Base-by-base conservation (phyloP, 1,140 invertebrate species). In the Micrasema longulum region DNA sequence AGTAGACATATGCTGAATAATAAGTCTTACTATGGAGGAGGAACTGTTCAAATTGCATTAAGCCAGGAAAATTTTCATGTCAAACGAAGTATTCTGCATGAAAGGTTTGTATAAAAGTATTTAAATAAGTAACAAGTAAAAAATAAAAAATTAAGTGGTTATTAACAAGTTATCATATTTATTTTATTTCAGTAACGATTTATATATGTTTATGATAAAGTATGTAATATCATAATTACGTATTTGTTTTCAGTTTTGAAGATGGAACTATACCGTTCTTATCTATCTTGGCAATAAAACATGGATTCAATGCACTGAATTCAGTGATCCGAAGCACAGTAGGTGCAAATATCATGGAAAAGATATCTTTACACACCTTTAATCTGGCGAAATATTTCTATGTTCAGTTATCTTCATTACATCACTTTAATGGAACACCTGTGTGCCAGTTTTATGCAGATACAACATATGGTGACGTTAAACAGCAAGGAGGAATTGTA, bases 201-300 rank as follows among this genome's bases (percentile, higher is more conserved):
- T n/a, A n/a, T n/a, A n/a, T n/a, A n/a, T n/a, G n/a, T n/a, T n/a
- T n/a, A n/a, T n/a, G n/a, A n/a, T n/a, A n/a, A n/a, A n/a, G n/a
- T n/a, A n/a, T n/a, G n/a, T n/a, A n/a, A n/a, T n/a, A n/a, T n/a
- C n/a, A n/a, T n/a, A n/a, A n/a, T n/a, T n/a, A n/a, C n/a, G n/a
- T 73, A 41, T 73, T 72, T 73, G 83, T 79, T 83, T 85, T 1
- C 80, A 96, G 95, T 77, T 97, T 97, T 86, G 96, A 99, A 87
- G 96, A 98, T 88, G 97, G 97, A 10, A 98, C 97, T 0, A 66
- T 96, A 38, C 87, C 95, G 41, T 99, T 95, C 83, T 82, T 97
- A 16, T 92, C 94, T 12, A 95, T 99, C 75, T 83, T 93, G 11
- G 86, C 93, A 1, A 79, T 99, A 2, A 88, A 90, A 72, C 89